A percentile compares a stretch with the other conserved stretches of the same genome.
Conservation (phyloP, 2,113 vertebrate species). For the Heliornis fulica region DNA sequence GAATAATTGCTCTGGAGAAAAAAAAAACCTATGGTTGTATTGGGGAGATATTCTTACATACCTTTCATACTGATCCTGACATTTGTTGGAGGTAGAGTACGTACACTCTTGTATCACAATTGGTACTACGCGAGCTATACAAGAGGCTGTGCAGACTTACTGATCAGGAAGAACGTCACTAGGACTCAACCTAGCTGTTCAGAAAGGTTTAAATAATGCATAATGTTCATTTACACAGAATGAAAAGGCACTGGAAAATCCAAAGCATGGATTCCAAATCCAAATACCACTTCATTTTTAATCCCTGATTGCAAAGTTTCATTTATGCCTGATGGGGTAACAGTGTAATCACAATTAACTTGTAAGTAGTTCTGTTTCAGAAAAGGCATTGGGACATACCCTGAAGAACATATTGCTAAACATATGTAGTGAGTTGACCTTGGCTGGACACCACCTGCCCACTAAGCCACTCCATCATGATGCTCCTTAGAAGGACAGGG, state of each 20-base stretch:
- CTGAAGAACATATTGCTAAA: background rate
- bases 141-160: background rate
- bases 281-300: background rate
- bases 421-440: no score
- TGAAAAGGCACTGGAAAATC: background rate
- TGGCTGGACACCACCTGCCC: no score
- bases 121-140: background rate
- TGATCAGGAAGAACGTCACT: background rate
- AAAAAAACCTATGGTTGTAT: background rate
- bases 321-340: background rate
- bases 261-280: background rate
- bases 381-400: background rate
- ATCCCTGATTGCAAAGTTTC: background rate
- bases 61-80: background rate
- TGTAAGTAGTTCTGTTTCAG: background rate
- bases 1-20: accelerated
- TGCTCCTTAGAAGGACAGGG: no score
- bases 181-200: background rate
- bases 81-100: background rate
- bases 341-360: no score
- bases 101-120: background rate
- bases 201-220: background rate
- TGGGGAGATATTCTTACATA: background rate
- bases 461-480: no score
- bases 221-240: background rate